These are phyloP conservation scores for Antrozous pallidus DNA, from an alignment of 2,797 vertebrate genomes.

Conservation along the genomic window DNA sequence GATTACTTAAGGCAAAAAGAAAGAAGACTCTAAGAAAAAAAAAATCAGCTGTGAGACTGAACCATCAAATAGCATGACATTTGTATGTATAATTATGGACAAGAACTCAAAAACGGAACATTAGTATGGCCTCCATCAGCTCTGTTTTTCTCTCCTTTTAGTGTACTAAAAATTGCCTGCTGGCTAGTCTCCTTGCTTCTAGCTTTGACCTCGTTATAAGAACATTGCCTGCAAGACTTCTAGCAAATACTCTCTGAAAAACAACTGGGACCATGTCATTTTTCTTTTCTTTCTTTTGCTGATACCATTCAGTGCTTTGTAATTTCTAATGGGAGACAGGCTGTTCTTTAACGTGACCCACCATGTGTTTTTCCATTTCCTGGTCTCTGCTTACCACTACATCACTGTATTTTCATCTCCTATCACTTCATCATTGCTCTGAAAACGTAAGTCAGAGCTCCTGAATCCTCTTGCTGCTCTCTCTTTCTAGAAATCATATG, in stretches of 20 bases:
- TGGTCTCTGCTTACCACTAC: background rate
- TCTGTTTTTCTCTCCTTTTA: background rate
- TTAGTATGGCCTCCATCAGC: background rate
- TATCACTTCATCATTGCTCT: background rate
- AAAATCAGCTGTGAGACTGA: background rate
- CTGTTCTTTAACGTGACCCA: background rate
- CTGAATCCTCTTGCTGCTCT: background rate
- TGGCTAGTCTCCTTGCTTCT: background rate
- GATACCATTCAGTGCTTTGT: background rate
- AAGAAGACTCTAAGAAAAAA: background rate
- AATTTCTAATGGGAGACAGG: background rate
- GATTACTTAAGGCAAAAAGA: background rate
- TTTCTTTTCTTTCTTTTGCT: background rate
- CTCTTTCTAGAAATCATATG: background rate
- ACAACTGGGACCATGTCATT: background rate
- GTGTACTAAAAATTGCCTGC: background rate
- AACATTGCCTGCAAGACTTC: background rate
- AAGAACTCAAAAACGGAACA: background rate
- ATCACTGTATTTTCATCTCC: background rate
- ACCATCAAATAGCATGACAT: background rate
- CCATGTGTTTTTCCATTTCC: background rate
- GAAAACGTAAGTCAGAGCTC: background rate
- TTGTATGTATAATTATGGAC: background rate
- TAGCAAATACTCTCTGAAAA: background rate
- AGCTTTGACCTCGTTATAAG: slow-evolving; percentile 25